Conservation (phyloP, 2,888 invertebrate genomes). For the Toxonevra muliebris region DNA sequence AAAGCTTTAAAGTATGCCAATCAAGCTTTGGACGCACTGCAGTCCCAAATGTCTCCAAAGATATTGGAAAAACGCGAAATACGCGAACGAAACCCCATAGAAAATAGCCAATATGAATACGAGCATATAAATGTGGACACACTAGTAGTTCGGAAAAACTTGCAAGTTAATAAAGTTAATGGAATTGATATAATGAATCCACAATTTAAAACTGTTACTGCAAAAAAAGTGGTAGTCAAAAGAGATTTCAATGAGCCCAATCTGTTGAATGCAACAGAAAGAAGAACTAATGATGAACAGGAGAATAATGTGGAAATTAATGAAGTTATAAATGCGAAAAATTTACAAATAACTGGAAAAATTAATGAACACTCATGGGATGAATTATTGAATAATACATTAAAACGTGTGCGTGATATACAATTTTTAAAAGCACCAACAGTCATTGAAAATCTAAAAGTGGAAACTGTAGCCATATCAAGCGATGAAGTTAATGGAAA, state of each 20-base stretch:
- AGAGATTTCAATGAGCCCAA: neutral
- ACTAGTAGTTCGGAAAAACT: slow-evolving; percentile 48
- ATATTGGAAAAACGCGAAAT: slow-evolving; percentile 35
- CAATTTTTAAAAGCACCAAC: slow-evolving; percentile 64
- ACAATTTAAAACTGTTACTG: slow-evolving; percentile 52
- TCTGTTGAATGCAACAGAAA: slow-evolving; percentile 15
- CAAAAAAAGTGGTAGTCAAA: slow-evolving; percentile 48
- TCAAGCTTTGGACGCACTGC: slow-evolving; percentile 49
- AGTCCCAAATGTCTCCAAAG: neutral
- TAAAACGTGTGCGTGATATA: slow-evolving; percentile 65
- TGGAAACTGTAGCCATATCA: slow-evolving; percentile 52
- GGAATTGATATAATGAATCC: slow-evolving; percentile 44
- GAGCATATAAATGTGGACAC: slow-evolving; percentile 51
- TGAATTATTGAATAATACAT: slow-evolving; percentile 64
- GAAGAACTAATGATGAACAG: slow-evolving; percentile 15
- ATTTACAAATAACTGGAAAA: slow-evolving; percentile 64
- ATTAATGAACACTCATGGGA: slow-evolving; percentile 67
- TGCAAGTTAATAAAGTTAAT: slow-evolving; percentile 52
- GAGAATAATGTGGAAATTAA: slow-evolving; percentile 29
- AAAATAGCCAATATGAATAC: slow-evolving; percentile 43
- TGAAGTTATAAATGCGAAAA: slow-evolving; percentile 58
- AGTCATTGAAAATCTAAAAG: slow-evolving; percentile 51
- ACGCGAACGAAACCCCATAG: neutral
- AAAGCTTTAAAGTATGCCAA: slow-evolving; percentile 52
- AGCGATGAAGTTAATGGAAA: slow-evolving; percentile 50